Percentiles rank a stretch among this genome's conserved stretches.
phyloP scores from a whole-genome alignment of 2,888 invertebrate genomes.

The Seira ritae region DNA sequence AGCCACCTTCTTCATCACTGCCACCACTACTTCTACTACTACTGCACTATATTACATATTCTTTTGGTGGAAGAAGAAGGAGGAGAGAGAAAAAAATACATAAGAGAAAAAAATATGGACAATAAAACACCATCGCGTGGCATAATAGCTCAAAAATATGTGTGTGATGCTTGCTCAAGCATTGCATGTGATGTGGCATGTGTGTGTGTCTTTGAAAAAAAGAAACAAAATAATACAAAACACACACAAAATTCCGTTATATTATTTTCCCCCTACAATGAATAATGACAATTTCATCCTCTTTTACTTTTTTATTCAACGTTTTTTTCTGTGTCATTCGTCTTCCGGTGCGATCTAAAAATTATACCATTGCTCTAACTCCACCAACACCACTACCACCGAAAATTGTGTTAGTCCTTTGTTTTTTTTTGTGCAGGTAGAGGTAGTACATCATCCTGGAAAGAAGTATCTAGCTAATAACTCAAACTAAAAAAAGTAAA shows the following conservation, averaged over 20 bases:
- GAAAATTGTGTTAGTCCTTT: too few relatives aligned
- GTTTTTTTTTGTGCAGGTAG: background rate
- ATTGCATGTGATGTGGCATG: background rate
- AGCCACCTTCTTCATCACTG: constrained; percentile 16
- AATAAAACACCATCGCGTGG: constrained; percentile 61
- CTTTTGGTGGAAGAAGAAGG: constrained; percentile 4
- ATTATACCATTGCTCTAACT: too few relatives aligned
- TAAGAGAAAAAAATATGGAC: constrained; percentile 51
- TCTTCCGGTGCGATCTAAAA: constrained; percentile 1
- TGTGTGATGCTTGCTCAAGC: background rate
- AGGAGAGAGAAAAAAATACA: constrained; percentile 50
- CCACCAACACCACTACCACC: too few relatives aligned
- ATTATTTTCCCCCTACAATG: constrained; percentile 41
- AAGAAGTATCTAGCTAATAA: background rate
- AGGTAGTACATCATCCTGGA: background rate
- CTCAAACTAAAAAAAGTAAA: background rate
- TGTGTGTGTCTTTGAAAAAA: background rate
- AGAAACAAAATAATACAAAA: too few relatives aligned
- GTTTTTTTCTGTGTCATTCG: constrained; percentile 30
- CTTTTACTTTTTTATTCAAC: constrained; percentile 14
- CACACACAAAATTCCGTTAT: background rate
- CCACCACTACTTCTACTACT: background rate
- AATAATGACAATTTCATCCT: constrained; percentile 62
- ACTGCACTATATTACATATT: background rate
- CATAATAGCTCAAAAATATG: constrained; percentile 14